Base-by-base conservation (phyloP, 2,797 vertebrate species). In the Todus mexicanus region DNA sequence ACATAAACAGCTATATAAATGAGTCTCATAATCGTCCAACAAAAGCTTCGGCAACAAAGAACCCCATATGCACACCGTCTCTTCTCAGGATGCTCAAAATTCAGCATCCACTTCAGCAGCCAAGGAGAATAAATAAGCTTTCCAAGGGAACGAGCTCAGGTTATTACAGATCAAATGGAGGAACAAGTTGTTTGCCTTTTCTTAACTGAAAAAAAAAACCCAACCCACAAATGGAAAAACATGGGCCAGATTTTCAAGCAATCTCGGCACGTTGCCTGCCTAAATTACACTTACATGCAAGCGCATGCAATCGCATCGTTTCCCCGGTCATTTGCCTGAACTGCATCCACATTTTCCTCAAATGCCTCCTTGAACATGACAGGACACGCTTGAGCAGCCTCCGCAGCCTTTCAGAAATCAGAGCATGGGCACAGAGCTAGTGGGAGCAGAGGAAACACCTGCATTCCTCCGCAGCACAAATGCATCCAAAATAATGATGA, bases 291-390 rank as follows among this genome's bases (percentile, higher is more conserved):
- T 91, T 75, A 81, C 76, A 92, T 93, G 93, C 76, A 79, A 95
- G 79, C 12, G 70, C 95, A 94, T 92, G 89, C 79, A 92, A 95
- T 94, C 86, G 73, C 1, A 2, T 84, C 3, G 7, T 79, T 95
- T 78, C 93, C 64, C 83, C 60, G 87, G 92, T 95, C 93, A 89
- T 89, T 53, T 64, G 92, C 92, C 93, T 84, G 84, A 95, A 84
- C 76, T 81, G 84, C 89, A 92, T 94, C 84, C 94, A 86, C 89
- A 25, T 81, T 95, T 96, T 95, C 94, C 92, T 96, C 91, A 96
- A 95, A 89, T 92, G 93, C 91, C 92, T 93, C 66, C 89, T 79
- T 73, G 80, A 96, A 68, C 73, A 13, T 4, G 77, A 94, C 87
- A 82, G 50, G 80, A 91, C 92, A 93, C 0, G 60, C 89, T 82